A percentile compares a stretch with the other conserved stretches of the same genome.
These are phyloP conservation scores for Ectemnius lituratus DNA, from an alignment of 2,888 invertebrate species.

Conservation along the genomic window DNA sequence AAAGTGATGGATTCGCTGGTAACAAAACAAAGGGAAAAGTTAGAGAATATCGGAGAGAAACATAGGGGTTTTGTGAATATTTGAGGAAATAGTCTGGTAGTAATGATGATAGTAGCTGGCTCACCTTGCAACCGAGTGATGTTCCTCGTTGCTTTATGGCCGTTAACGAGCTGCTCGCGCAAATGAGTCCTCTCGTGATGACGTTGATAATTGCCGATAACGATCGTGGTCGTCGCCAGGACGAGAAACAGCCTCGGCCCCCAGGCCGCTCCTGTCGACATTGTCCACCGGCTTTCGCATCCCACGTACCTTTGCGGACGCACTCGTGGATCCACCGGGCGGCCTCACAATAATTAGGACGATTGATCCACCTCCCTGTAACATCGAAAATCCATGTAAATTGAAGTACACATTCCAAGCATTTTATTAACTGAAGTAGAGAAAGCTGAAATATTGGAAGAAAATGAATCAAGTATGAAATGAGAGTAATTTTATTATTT, in stretches of 20 bases:
- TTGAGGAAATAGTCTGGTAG: neutral
- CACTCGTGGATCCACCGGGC: slow-evolving; percentile 1
- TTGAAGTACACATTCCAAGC: too few relatives aligned
- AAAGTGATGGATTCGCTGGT: too few relatives aligned
- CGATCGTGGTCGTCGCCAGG: slow-evolving; percentile 70
- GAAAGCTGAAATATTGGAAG: too few relatives aligned
- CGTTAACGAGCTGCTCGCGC: slow-evolving; percentile 57
- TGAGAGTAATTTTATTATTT: too few relatives aligned
- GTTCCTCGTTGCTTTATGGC: slow-evolving; percentile 59
- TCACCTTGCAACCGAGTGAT: slow-evolving; percentile 63
- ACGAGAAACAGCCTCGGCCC: slow-evolving; percentile 72
- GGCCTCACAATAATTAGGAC: too few relatives aligned
- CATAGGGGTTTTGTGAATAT: too few relatives aligned
- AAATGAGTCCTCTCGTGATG: slow-evolving; percentile 64
- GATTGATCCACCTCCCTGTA: too few relatives aligned
- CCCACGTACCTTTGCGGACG: slow-evolving; percentile 63
- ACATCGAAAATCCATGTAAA: too few relatives aligned
- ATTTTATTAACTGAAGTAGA: too few relatives aligned
- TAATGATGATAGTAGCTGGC: slow-evolving; percentile 24
- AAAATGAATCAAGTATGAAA: too few relatives aligned
- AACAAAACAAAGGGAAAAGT: too few relatives aligned
- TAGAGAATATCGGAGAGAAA: too few relatives aligned
- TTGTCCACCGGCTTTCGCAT: slow-evolving; percentile 73
- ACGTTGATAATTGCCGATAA: slow-evolving; percentile 72
- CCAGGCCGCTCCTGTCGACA: slow-evolving; percentile 71